Evolutionary conservation across 2,797 vertebrate genomes (phyloP).

Genomic region (Pseudotriccus pelzelni): DNA sequence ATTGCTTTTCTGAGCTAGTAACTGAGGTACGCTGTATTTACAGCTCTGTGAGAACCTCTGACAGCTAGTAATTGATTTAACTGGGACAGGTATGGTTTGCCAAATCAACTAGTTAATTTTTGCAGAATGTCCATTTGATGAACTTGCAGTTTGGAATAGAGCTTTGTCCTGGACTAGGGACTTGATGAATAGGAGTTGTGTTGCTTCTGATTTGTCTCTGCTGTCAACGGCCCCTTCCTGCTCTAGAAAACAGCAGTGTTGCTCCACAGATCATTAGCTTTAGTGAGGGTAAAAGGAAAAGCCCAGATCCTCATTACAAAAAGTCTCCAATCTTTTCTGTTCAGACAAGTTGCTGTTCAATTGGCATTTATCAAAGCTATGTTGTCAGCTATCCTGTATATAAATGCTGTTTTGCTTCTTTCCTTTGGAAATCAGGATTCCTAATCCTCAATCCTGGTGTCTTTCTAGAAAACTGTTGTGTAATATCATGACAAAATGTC

Average conservation of each 20-base stretch:
- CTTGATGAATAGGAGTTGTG: neutral
- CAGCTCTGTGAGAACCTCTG: neutral
- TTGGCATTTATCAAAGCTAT: neutral
- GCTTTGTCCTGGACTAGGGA: neutral
- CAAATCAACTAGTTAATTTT: neutral
- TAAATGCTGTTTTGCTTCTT: neutral
- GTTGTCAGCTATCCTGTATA: neutral
- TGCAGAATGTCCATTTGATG: neutral
- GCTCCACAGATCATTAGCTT: neutral
- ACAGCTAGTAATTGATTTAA: neutral
- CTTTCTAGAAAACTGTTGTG: neutral
- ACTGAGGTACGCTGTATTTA: neutral
- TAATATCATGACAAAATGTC: neutral
- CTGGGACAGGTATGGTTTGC: neutral
- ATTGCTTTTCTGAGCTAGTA: neutral
- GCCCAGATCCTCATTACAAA: neutral
- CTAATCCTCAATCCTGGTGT: neutral
- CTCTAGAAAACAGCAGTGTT: neutral
- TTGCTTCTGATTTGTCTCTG: neutral
- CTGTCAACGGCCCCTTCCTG: neutral
- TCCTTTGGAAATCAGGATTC: neutral
- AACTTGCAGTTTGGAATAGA: neutral
- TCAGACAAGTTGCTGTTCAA: neutral
- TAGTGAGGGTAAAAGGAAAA: neutral
- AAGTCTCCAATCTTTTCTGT: neutral